Percentiles rank a stretch among this genome's conserved stretches.
These are phyloP conservation scores for Helostoma temminkii DNA, from an alignment of 2,797 vertebrate genomes.

Conservation along the genomic window DNA sequence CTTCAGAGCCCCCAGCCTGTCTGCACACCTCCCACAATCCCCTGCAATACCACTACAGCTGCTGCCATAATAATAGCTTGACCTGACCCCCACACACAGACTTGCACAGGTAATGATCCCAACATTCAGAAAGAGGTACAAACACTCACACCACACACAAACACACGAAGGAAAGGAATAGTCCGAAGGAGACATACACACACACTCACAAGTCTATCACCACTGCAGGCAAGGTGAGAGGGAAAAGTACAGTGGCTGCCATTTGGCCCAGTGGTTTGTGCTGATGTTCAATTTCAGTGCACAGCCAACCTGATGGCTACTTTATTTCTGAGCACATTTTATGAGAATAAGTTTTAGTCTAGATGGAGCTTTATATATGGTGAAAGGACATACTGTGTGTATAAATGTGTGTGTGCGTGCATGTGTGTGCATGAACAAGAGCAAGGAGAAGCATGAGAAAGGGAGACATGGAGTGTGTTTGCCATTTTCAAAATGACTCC, in stretches of 20 bases:
- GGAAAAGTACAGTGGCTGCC: neutral
- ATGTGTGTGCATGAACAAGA: slow-evolving; percentile 5
- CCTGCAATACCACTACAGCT: slow-evolving; percentile 71
- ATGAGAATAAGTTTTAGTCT: slow-evolving; percentile 54
- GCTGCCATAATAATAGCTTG: slow-evolving; percentile 76
- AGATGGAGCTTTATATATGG: slow-evolving; percentile 38
- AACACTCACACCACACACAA: slow-evolving; percentile 2
- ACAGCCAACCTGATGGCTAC: slow-evolving; percentile 43
- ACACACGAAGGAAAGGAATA: neutral
- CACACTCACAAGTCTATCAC: slow-evolving; percentile 39
- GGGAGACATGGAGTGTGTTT: slow-evolving; percentile 16
- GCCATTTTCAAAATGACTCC: slow-evolving; percentile 58
- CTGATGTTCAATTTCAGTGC: slow-evolving; percentile 66
- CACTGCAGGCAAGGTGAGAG: slow-evolving; percentile 44
- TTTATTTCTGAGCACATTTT: slow-evolving; percentile 60
- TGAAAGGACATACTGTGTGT: slow-evolving; percentile 12
- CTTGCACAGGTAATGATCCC: slow-evolving; percentile 53
- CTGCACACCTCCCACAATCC: slow-evolving; percentile 71
- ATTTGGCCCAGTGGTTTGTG: slow-evolving; percentile 51
- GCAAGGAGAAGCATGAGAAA: neutral
- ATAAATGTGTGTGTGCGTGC: slow-evolving; percentile 20
- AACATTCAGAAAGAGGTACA: slow-evolving; percentile 28
- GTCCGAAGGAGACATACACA: slow-evolving; percentile 5
- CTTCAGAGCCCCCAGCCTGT: slow-evolving; percentile 60
- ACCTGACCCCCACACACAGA: slow-evolving; percentile 54